phyloP scores from a whole-genome alignment of 1,140 invertebrate species.

The Drosophila guanche region DNA sequence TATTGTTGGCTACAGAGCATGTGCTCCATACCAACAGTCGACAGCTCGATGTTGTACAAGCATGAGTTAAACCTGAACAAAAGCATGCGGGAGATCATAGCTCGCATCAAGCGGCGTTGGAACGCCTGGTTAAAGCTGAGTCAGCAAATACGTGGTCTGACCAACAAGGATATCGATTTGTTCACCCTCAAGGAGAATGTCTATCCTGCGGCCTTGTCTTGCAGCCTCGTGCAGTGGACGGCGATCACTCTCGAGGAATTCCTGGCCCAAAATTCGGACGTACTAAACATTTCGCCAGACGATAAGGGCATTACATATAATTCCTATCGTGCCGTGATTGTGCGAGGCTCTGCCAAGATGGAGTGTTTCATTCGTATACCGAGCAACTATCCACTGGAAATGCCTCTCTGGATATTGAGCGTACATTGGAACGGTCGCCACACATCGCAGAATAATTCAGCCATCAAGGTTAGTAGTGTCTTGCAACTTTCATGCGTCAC shows the following conservation, averaged over 20 bases:
- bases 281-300: constrained; percentile 85
- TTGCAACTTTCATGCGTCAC: background rate
- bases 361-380: constrained; percentile 90
- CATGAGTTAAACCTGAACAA: constrained; percentile 75
- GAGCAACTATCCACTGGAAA: constrained; percentile 91
- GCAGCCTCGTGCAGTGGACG: constrained; percentile 88
- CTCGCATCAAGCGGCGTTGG: constrained; percentile 87
- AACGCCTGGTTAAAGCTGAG: constrained; percentile 89
- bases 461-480: constrained; percentile 86
- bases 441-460: constrained; percentile 87
- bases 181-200: constrained; percentile 78
- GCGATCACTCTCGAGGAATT: constrained; percentile 88
- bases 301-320: constrained; percentile 86
- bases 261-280: constrained; percentile 85
- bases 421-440: constrained; percentile 89
- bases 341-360: constrained; percentile 89
- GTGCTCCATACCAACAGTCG: constrained; percentile 86
- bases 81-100: constrained; percentile 85
- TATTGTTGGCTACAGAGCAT: constrained; percentile 96
- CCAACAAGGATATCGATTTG: constrained; percentile 86
- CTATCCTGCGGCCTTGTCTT: constrained; percentile 83
- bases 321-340: constrained; percentile 87
- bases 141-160: constrained; percentile 90
- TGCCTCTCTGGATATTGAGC: constrained; percentile 90
- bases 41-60: constrained; percentile 82